Conservation (phyloP, 2,888 invertebrate genomes). For the Lamellibrachia satsuma region DNA sequence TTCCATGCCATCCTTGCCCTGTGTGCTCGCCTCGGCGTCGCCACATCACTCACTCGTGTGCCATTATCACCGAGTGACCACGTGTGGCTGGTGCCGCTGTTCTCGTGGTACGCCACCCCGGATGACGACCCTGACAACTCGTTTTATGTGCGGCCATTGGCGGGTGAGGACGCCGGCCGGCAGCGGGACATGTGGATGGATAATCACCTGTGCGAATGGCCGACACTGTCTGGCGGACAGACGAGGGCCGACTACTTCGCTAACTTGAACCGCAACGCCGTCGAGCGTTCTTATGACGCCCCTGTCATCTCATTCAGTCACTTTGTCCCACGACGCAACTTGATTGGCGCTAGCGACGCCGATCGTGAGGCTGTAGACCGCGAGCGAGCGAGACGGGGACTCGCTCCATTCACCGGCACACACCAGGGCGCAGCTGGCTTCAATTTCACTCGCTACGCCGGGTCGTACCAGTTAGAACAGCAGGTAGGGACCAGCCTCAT, state of each 20-base stretch:
- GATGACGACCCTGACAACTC: conserved; percentile 43
- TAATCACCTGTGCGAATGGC: conserved; percentile 44
- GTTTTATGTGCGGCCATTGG: conserved; percentile 36
- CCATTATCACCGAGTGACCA: background rate
- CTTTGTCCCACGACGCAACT: conserved; percentile 43
- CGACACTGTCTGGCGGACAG: conserved; percentile 25
- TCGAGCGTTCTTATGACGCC: conserved; percentile 30
- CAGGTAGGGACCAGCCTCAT: background rate
- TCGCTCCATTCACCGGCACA: conserved; percentile 24
- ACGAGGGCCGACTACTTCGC: conserved; percentile 42
- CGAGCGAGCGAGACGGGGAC: conserved; percentile 36
- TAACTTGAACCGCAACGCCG: conserved; percentile 33
- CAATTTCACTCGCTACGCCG: conserved; percentile 46
- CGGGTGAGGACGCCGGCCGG: conserved; percentile 30
- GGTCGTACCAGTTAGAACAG: conserved; percentile 26
- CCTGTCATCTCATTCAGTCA: conserved; percentile 45
- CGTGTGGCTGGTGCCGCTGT: conserved; percentile 45
- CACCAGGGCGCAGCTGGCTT: conserved; percentile 34
- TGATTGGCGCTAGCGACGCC: conserved; percentile 35
- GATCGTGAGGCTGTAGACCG: conserved; percentile 35
- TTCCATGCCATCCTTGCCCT: conserved; percentile 41
- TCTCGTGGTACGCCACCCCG: conserved; percentile 47
- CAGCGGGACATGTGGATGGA: conserved; percentile 45
- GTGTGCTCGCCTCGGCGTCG: conserved; percentile 41
- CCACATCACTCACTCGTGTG: conserved; percentile 31